Base-by-base conservation (phyloP, 2,888 invertebrate genomes). In the Tetheella fluctuosa region DNA sequence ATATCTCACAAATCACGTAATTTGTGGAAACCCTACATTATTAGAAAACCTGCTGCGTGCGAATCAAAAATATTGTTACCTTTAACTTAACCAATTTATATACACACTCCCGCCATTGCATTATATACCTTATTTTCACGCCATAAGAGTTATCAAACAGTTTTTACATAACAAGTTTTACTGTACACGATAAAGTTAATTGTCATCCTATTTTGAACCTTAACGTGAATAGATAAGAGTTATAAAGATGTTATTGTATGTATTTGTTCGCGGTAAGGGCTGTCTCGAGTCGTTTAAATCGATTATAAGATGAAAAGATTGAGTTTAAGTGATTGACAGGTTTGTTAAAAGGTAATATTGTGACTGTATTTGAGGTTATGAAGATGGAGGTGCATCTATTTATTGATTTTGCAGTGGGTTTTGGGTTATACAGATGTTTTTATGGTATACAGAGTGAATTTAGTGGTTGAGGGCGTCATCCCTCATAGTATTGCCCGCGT, bases 21-120 rank as follows among this genome's bases (percentile, higher is more conserved):
- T 25, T 10, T 20, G 5, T 4, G 48, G 28, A 56, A 60, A 60
- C 61, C 68, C 58, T 62, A 55, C 53, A 7, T 23, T 53, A 68
- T 59, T 60, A 66, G 67, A 67, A 65, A 64, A 48, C 75, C 75
- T 72, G 76, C 60, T 8, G 76, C 59, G 63, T 37, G 70, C 59
- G 59, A 70, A 76, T 70, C 74, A 72, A 72, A 76, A 76, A 75
- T 76, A 67, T 60, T 70, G 64, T 20, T 48, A 48, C 48, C 48
- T 48, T 48, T 73, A 59, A 62, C 61, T 52, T 61, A 68, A 48
- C 48, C 7, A 48, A 48, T 15, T 48, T 48, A 48, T 20, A 8
- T 5, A 58, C 60, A 10, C 17, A 48, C 48, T 20, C 48, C 2
- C 0, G 20, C 10, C 48, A 48, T 20, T 48, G 8, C 0, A 48